phyloP scores from a whole-genome alignment of 2,797 vertebrate species.

The Cryptoprocta ferox region DNA sequence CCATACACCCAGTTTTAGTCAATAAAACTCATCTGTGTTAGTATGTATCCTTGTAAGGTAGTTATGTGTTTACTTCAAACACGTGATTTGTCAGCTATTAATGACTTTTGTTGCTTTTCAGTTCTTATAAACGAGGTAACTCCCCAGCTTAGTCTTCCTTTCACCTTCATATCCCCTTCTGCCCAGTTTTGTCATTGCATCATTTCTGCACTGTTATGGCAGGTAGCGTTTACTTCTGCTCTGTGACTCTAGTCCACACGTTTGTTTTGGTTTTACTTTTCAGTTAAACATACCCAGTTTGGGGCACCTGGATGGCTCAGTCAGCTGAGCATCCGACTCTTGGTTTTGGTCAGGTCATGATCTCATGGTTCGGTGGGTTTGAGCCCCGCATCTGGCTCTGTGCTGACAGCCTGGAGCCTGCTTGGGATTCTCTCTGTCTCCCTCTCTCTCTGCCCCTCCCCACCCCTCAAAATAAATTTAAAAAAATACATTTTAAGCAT shows the following conservation, averaged over 20 bases:
- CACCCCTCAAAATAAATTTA: too few relatives aligned
- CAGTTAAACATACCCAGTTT: neutral
- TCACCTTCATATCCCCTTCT: neutral
- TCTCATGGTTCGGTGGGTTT: too few relatives aligned
- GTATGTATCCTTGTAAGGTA: neutral
- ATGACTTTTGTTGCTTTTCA: neutral
- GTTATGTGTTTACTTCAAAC: neutral
- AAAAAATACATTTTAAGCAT: neutral
- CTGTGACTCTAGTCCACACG: neutral
- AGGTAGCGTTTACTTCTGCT: neutral
- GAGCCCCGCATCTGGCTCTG: too few relatives aligned
- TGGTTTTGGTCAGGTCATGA: too few relatives aligned
- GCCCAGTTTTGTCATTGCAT: neutral
- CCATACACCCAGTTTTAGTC: neutral
- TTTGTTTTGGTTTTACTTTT: neutral
- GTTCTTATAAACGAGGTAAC: neutral
- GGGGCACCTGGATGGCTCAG: too few relatives aligned
- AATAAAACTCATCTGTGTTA: neutral
- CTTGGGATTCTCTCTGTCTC: too few relatives aligned
- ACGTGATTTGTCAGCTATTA: neutral
- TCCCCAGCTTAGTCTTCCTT: neutral
- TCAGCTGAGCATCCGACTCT: too few relatives aligned
- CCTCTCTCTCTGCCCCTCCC: too few relatives aligned
- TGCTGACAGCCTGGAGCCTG: too few relatives aligned
- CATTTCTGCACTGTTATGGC: neutral